Base-by-base conservation (phyloP, 2,888 invertebrate species). In the Biston stratarius region DNA sequence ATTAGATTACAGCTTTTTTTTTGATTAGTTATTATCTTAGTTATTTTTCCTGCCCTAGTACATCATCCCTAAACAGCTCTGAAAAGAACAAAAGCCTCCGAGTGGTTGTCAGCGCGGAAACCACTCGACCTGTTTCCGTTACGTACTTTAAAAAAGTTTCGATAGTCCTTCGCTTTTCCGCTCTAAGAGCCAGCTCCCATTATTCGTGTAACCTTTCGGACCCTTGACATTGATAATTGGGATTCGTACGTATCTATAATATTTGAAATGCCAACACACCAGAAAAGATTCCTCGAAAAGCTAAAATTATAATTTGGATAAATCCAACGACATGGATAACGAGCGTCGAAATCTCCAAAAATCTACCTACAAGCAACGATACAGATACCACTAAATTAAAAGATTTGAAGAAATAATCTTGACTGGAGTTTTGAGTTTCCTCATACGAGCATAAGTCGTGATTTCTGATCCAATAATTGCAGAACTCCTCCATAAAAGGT, bases 81-180 rank as follows among this genome's bases (percentile, higher is more conserved):
- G 47, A 53, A 64, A 48, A 52, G 40, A 61, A 69, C 55, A 47
- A 52, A 36, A 61, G 61, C 14, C 12, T 7, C 44, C 10, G 24
- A n/a, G 44, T 42, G 42, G 58, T 58, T 71, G 76, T 78, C 72
- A 79, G 77, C 71, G 69, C 72, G 14, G 55, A 52, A 65, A 73
- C 73, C 77, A 72, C 86, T 90, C 83, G 88, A 88, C 89, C 87
- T 70, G 83, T 72, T 83, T 90, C 67, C 74, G 69, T 69, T 72
- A 69, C 73, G 44, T 61, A 66, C 78, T 78, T 82, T 79, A 77
- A 76, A 73, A 70, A 79, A 73, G 75, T 85, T 80, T 80, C 80
- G 79, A 88, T 83, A 82, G 77, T 83, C 72, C 87, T 88, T 77
- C 70, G 73, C 72, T 71, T 70, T 70, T 67, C 67, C 68, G 67